Evolutionary conservation across 1,140 invertebrate species (phyloP), one percentile per base, ranked within the genome.

Genomic region (Drosophila carrolli): DNA sequence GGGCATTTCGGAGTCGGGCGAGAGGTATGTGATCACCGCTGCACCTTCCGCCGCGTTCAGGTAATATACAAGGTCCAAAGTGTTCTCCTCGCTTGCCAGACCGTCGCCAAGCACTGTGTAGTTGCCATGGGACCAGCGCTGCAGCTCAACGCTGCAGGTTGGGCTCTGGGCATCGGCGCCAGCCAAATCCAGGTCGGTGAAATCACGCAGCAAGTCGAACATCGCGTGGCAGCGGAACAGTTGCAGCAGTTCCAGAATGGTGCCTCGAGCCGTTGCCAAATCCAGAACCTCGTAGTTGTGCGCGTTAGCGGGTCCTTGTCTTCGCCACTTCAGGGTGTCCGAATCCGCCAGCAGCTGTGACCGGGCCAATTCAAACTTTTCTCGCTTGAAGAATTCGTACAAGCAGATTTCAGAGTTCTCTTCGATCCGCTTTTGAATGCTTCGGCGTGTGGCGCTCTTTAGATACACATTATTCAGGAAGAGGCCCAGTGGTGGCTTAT

Each of bases 111-210:
- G 53, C 0, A 93, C 77, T 0, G 94, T 94, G 73, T 96, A 96
- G 83, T 94, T 94, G 6, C 95, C 95, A 23, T 93, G 91, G 1
- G 92, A 92, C 95, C 95, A 96, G 71, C 94, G 94, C 89, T 96
- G 95, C 48, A 96, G 81, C 88, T 96, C 95, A 40, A 94, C 91
- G 70, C 93, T 92, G 91, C 94, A 92, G 43, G 83, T 93, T 63
- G 95, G 93, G 14, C 60, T 81, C 71, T 61, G 55, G 91, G 91
- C 81, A 76, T 90, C 76, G 0, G 91, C 60, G 0, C 93, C 92
- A 8, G 91, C 74, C 16, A 95, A 79, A 55, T 95, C 94, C 37
- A 96, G 92, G 66, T 95, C 95, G 0, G 95, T 96, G 71, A 95
- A 96, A 29, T 94, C 93, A 43, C 93, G 93, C 41, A 96, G 83